phyloP scores from a whole-genome alignment of 2,797 vertebrate species.

The Pseudomugil gertrudae region DNA sequence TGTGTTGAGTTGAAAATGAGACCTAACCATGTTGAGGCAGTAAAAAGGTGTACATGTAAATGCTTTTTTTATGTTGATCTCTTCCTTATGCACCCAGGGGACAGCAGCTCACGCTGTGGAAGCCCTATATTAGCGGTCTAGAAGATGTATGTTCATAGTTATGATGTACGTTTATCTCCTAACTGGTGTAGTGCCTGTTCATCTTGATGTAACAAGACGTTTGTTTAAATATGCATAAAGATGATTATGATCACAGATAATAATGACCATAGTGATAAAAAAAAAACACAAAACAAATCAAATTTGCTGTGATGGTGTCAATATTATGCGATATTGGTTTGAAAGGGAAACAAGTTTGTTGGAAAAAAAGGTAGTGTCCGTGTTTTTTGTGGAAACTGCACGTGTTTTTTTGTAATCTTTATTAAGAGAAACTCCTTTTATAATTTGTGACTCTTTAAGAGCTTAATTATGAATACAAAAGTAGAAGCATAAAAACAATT shows the following conservation, averaged over 20 bases:
- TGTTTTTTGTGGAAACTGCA: constrained; percentile 18
- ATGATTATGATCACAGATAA: constrained; percentile 79
- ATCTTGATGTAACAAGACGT: constrained; percentile 84
- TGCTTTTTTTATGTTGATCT: constrained; percentile 83
- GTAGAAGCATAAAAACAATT: constrained; percentile 10
- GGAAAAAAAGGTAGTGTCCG: constrained; percentile 68
- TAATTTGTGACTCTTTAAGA: not conserved
- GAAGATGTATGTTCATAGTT: constrained; percentile 84
- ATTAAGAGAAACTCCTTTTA: not conserved
- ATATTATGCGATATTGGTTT: constrained; percentile 82
- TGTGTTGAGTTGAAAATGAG: constrained; percentile 84
- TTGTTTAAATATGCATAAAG: constrained; percentile 86
- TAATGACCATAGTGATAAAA: constrained; percentile 72
- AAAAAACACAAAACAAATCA: constrained; percentile 68
- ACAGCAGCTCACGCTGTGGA: constrained; percentile 75
- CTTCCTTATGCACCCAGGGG: constrained; percentile 82
- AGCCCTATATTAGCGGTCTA: constrained; percentile 80
- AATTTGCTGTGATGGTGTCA: constrained; percentile 83
- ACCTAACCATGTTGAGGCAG: constrained; percentile 82
- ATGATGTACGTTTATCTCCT: constrained; percentile 85
- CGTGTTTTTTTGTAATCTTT: not conserved
- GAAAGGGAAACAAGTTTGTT: constrained; percentile 81
- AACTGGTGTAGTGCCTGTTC: constrained; percentile 88
- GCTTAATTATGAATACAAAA: constrained; percentile 23
- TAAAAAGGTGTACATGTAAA: constrained; percentile 85